A percentile compares a stretch with the other conserved stretches of the same genome.
Evolutionary conservation across 2,113 vertebrate genomes (phyloP).

Genomic region (Eidolon helvum): DNA sequence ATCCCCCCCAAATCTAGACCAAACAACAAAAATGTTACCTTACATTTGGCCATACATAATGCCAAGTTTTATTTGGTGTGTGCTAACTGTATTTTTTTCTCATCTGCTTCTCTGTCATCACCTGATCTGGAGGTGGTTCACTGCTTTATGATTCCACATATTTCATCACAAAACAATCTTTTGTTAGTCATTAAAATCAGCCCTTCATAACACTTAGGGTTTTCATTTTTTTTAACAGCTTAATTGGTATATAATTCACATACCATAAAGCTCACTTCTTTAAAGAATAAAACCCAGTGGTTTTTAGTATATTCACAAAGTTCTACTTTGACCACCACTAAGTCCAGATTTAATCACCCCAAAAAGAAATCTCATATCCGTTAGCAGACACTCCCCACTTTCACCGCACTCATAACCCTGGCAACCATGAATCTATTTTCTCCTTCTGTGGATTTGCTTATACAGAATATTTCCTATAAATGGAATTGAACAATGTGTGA

Average conservation of each 20-base stretch:
- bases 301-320: not conserved
- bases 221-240: not conserved
- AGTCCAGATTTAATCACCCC: not conserved
- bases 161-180: conserved; percentile 36
- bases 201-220: not conserved
- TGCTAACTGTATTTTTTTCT: not conserved
- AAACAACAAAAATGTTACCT: conserved; percentile 15
- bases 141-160: not conserved
- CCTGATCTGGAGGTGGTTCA: not conserved
- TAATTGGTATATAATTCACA: conserved; percentile 16
- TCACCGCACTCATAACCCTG: not conserved
- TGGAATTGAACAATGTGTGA: not conserved
- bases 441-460: not conserved
- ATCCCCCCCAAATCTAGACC: not conserved
- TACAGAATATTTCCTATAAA: not conserved
- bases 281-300: not conserved
- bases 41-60: not conserved
- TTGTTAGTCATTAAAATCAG: conserved; percentile 27
- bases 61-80: not conserved
- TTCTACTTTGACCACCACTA: not conserved
- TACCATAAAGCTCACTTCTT: not conserved
- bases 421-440: not conserved
- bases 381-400: not conserved
- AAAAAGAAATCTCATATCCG: not conserved
- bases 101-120: not conserved